Evolutionary conservation across 2,113 vertebrate species (phyloP).

Genomic region (Malaclemys terrapin): DNA sequence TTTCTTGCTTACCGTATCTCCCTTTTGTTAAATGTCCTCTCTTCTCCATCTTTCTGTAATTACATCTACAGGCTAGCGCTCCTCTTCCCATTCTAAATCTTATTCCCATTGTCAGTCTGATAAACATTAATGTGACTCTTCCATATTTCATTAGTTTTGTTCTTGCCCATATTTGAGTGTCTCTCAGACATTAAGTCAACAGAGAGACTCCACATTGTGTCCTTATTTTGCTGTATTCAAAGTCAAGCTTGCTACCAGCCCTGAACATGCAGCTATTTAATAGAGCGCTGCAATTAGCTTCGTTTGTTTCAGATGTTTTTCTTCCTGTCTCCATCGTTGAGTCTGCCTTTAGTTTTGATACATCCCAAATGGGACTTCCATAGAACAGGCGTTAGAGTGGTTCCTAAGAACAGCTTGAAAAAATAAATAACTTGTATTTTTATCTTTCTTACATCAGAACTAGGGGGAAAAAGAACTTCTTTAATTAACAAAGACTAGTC

Average conservation of each 20-base stretch:
- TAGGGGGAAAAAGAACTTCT: neutral
- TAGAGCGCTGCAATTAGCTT: neutral
- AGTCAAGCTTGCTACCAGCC: neutral
- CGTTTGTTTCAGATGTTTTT: neutral
- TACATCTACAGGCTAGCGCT: neutral
- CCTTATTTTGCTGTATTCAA: neutral
- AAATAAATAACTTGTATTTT: neutral
- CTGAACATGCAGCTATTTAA: neutral
- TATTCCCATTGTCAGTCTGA: neutral
- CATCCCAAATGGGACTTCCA: neutral
- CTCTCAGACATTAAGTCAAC: neutral
- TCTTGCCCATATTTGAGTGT: neutral
- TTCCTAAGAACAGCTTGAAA: neutral
- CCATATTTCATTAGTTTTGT: neutral
- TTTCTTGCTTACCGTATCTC: neutral
- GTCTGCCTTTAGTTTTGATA: neutral
- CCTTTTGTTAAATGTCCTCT: neutral
- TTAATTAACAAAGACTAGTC: neutral
- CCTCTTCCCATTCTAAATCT: neutral
- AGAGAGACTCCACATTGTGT: neutral
- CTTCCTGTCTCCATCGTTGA: neutral
- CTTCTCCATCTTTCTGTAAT: neutral
- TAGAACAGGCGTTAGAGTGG: neutral
- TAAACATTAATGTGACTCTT: neutral
- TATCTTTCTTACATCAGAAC: neutral